Conservation (phyloP, 2,888 invertebrate genomes). For the Myopa testacea region DNA sequence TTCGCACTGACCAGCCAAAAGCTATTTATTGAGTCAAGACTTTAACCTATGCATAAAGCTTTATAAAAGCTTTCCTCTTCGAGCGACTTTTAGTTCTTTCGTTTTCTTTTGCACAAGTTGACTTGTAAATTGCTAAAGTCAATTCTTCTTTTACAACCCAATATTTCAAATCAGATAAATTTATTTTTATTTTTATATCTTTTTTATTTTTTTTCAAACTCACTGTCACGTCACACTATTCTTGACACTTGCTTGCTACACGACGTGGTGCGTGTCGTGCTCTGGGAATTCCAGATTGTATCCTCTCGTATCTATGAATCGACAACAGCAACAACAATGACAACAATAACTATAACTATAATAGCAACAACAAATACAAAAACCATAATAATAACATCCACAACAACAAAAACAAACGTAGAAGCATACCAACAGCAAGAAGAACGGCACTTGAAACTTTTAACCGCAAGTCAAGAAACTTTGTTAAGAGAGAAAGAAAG, state of each 20-base stretch:
- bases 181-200: neutral
- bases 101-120: too few relatives aligned
- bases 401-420: too few relatives aligned
- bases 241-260: neutral
- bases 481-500: neutral
- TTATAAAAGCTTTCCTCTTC: too few relatives aligned
- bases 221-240: slow-evolving; percentile 11
- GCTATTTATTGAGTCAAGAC: too few relatives aligned
- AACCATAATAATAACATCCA: neutral
- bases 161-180: too few relatives aligned
- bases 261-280: slow-evolving; percentile 19
- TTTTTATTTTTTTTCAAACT: neutral
- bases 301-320: slow-evolving; percentile 28
- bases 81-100: too few relatives aligned
- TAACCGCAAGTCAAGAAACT: slow-evolving; percentile 23
- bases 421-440: neutral
- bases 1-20: too few relatives aligned
- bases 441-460: slow-evolving; percentile 38
- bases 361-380: neutral
- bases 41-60: too few relatives aligned
- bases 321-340: neutral
- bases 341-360: neutral
- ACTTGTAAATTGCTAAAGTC: too few relatives aligned
- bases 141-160: too few relatives aligned
- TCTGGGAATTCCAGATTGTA: slow-evolving; percentile 31